Evolutionary conservation across 1,140 invertebrate species (phyloP).

Genomic region (Chionoecetes opilio): DNA sequence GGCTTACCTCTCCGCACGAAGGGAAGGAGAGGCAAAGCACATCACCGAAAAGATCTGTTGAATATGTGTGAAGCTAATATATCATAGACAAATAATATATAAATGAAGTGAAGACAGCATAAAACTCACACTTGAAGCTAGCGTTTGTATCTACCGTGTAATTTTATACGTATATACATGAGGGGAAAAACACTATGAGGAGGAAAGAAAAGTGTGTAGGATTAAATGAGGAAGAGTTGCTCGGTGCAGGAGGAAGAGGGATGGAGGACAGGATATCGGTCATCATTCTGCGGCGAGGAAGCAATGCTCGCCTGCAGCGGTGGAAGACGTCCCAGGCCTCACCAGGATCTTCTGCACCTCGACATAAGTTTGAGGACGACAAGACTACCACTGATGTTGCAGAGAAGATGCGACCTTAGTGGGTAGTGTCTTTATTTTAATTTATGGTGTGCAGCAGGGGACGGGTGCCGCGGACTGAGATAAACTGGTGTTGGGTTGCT

Average conservation of each 20-base stretch:
- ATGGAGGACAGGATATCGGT: constrained; percentile 41
- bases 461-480: neutral
- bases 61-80: neutral
- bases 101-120: neutral
- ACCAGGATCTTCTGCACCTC: neutral
- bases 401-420: neutral
- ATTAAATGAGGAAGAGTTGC: neutral
- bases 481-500: constrained; percentile 17
- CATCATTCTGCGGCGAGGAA: constrained; percentile 10
- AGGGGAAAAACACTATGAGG: neutral
- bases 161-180: neutral
- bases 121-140: neutral
- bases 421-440: neutral
- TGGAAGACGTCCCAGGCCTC: neutral
- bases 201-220: neutral
- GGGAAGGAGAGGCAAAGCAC: neutral
- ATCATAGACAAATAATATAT: neutral
- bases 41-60: neutral
- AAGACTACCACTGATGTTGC: neutral
- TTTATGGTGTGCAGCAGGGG: neutral
- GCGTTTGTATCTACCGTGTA: too few relatives aligned
- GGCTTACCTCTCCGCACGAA: neutral
- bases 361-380: neutral
- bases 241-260: neutral
- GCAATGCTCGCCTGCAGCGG: neutral